Conservation (phyloP, 2,113 vertebrate species). For the Tauraco erythrolophus region DNA sequence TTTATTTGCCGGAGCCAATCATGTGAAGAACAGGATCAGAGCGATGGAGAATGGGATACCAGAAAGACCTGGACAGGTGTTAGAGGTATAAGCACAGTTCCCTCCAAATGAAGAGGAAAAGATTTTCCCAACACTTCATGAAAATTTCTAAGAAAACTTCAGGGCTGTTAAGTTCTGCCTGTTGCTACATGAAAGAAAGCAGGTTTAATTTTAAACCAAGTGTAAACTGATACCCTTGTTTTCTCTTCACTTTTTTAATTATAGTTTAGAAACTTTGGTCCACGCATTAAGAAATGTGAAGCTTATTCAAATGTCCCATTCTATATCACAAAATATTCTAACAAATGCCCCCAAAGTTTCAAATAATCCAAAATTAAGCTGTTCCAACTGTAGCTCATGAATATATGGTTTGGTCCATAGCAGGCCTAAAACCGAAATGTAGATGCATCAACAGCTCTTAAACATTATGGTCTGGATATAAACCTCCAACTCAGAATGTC, state of each 20-base stretch:
- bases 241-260: slow-evolving; percentile 44
- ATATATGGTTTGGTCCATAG: neutral
- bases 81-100: slow-evolving; percentile 52
- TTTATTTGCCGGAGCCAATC: slow-evolving; percentile 30
- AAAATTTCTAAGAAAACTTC: slow-evolving; percentile 66
- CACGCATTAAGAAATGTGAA: neutral
- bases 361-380: neutral
- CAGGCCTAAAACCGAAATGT: neutral
- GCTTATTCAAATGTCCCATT: neutral
- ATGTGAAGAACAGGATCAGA: slow-evolving; percentile 10
- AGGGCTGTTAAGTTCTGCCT: slow-evolving; percentile 62
- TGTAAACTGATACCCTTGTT: slow-evolving; percentile 43
- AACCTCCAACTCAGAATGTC: neutral
- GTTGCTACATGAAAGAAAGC: slow-evolving; percentile 51
- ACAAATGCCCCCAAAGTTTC: neutral
- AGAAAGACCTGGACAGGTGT: slow-evolving; percentile 38
- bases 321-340: neutral
- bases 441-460: neutral
- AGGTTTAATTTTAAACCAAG: slow-evolving; percentile 59
- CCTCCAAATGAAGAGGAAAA: slow-evolving; percentile 60
- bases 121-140: slow-evolving; percentile 28
- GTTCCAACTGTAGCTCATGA: neutral
- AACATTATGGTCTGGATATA: neutral
- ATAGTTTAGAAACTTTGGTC: slow-evolving; percentile 39
- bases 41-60: slow-evolving; percentile 16